A percentile compares a stretch with the other conserved stretches of the same genome.
Conservation (phyloP, 2,113 vertebrate genomes). For the Mus spicilegus region DNA sequence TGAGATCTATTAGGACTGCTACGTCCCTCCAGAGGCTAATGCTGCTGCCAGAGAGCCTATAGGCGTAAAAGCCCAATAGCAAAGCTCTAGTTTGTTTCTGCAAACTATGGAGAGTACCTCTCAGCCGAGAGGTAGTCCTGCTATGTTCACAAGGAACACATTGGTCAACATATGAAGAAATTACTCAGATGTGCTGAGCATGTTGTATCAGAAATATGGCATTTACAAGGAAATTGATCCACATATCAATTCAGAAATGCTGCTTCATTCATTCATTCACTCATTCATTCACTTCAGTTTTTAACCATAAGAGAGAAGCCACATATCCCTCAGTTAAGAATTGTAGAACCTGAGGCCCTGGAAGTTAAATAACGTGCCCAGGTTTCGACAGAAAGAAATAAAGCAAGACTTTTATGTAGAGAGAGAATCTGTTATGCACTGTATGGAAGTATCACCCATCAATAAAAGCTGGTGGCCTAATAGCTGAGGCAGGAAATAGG, state of each 20-base stretch:
- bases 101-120: neutral
- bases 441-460: too few relatives aligned
- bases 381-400: neutral
- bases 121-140: neutral
- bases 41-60: neutral
- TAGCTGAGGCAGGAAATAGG: too few relatives aligned
- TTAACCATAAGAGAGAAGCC: too few relatives aligned
- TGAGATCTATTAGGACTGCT: neutral
- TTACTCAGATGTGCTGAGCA: neutral
- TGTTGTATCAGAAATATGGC: neutral
- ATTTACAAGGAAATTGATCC: neutral
- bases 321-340: neutral
- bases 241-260: neutral
- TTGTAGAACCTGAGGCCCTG: neutral
- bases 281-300: neutral
- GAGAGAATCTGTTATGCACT: too few relatives aligned
- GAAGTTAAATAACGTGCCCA: neutral
- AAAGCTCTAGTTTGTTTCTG: slow-evolving; percentile 8
- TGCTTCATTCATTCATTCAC: neutral
- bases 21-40: neutral
- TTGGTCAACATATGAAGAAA: neutral
- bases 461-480: too few relatives aligned
- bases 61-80: neutral
- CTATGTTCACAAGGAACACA: neutral
- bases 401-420: neutral